Evolutionary conservation across 2,888 invertebrate genomes (phyloP).

Genomic region (Temnothorax unifasciatus): DNA sequence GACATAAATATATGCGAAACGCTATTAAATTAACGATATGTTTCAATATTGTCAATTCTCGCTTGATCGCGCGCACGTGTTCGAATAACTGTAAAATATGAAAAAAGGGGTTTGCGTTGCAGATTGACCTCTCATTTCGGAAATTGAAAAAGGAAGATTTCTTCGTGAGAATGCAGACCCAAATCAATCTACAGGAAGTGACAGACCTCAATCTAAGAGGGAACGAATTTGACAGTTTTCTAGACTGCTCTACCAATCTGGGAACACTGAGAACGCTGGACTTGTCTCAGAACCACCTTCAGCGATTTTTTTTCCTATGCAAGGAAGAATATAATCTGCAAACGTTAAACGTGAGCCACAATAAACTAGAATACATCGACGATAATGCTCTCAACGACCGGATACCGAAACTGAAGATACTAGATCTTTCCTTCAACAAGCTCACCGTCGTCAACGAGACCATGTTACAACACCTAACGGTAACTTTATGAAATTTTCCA

Average conservation of each 20-base stretch:
- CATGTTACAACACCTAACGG: slow-evolving; percentile 83
- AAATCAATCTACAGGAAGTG: slow-evolving; percentile 77
- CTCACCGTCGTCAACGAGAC: slow-evolving; percentile 82
- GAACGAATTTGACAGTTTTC: slow-evolving; percentile 83
- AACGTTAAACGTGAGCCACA: slow-evolving; percentile 94
- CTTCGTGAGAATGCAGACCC: slow-evolving; percentile 78
- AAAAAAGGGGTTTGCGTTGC: slow-evolving; percentile 51
- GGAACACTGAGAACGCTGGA: slow-evolving; percentile 94
- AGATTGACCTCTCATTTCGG: slow-evolving; percentile 81
- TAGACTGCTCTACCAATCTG: slow-evolving; percentile 89
- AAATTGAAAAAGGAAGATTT: slow-evolving; percentile 82
- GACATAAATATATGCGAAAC: background rate
- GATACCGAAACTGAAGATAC: slow-evolving; percentile 79
- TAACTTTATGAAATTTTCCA: slow-evolving; percentile 59
- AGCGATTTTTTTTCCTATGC: slow-evolving; percentile 88
- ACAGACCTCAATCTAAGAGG: slow-evolving; percentile 81
- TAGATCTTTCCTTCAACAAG: slow-evolving; percentile 83
- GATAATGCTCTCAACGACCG: slow-evolving; percentile 82
- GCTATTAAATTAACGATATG: background rate
- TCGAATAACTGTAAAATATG: background rate
- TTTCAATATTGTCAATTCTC: slow-evolving; percentile 17
- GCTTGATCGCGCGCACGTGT: background rate
- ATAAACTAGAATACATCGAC: slow-evolving; percentile 92
- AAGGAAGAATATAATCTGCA: slow-evolving; percentile 95
- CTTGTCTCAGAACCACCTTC: slow-evolving; percentile 93